A percentile compares a stretch with the other conserved stretches of the same genome.
These are phyloP conservation scores for Aselliscus stoliczkanus DNA, from an alignment of 2,797 vertebrate species.

Conservation along the genomic window DNA sequence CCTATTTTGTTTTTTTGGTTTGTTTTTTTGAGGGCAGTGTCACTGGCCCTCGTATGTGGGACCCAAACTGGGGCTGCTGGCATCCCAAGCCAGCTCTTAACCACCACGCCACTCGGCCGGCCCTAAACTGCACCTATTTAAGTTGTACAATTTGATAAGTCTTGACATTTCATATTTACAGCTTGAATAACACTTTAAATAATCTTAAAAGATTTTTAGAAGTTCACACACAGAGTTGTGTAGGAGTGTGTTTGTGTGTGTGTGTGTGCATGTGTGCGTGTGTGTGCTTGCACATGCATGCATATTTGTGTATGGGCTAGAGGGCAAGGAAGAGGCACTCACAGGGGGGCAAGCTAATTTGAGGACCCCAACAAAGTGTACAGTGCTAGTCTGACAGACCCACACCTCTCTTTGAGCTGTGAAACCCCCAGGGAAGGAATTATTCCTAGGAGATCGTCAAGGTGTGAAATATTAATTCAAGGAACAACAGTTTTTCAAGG, in stretches of 20 bases:
- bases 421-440: neutral
- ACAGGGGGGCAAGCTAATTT: neutral
- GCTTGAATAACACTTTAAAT: neutral
- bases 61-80: too few species aligned
- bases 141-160: neutral
- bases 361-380: neutral
- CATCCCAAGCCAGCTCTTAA: too few species aligned
- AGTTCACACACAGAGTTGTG: neutral
- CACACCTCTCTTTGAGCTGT: neutral
- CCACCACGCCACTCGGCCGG: too few species aligned
- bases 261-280: too few species aligned
- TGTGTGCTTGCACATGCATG: neutral
- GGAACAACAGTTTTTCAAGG: neutral
- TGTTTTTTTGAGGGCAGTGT: too few species aligned
- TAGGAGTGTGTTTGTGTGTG: neutral
- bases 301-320: neutral
- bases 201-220: neutral
- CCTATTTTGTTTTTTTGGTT: too few species aligned
- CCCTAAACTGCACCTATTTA: neutral
- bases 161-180: neutral
- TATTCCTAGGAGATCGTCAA: neutral
- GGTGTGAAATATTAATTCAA: neutral
- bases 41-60: too few species aligned
- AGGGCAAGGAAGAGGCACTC: neutral
- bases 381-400: neutral